phyloP scores from a whole-genome alignment of 2,797 vertebrate genomes.

The Danio choprae region DNA sequence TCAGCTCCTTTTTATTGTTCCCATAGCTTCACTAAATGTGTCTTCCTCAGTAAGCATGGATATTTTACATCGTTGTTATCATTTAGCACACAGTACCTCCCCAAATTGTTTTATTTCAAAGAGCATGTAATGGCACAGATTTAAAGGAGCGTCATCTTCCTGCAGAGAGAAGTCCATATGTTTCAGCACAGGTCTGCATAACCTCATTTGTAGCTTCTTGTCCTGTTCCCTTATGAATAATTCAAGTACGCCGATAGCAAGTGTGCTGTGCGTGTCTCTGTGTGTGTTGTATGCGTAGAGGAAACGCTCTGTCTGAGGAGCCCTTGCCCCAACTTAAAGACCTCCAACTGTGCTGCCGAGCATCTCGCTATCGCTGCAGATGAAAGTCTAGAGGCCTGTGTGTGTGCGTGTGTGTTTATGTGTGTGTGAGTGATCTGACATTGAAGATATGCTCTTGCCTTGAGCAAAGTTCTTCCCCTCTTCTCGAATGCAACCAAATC shows the following conservation, averaged over 20 bases:
- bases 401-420: conserved; percentile 30
- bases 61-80: conserved; percentile 17
- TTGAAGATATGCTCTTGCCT: conserved; percentile 62
- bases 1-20: neutral
- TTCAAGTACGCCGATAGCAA: conserved; percentile 61
- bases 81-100: conserved; percentile 11
- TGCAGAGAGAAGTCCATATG: conserved; percentile 54
- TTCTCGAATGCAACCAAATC: conserved; percentile 51
- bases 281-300: conserved; percentile 49
- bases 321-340: conserved; percentile 61
- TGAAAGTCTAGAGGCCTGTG: conserved; percentile 63
- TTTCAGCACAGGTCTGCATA: conserved; percentile 50
- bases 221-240: conserved; percentile 59
- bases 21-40: conserved; percentile 1
- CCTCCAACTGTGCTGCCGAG: conserved; percentile 65
- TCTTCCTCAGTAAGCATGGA: neutral
- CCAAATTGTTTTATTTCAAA: conserved; percentile 29
- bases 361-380: conserved; percentile 55
- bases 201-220: conserved; percentile 60
- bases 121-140: conserved; percentile 26
- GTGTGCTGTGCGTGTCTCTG: conserved; percentile 49
- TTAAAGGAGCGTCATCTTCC: conserved; percentile 34
- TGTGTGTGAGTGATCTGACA: conserved; percentile 48
- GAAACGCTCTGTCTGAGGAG: conserved; percentile 60
- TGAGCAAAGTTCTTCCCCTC: conserved; percentile 61